phyloP scores from a whole-genome alignment of 2,888 invertebrate species.

The Pandemis cinnamomeana region DNA sequence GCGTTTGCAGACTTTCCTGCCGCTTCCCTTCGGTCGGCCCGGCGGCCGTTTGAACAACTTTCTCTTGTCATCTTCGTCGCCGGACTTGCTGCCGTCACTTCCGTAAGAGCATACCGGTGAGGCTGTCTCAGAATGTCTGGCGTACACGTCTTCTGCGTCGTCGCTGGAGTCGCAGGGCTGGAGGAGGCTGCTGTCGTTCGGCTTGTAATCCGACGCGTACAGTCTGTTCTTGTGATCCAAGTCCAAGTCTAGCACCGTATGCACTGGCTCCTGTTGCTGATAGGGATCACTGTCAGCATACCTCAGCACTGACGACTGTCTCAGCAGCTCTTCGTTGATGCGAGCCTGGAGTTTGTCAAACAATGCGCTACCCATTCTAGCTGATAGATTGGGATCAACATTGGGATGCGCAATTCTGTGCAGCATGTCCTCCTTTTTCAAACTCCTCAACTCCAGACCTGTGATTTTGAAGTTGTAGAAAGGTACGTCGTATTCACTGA shows the following conservation, averaged over 20 bases:
- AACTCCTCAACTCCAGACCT: conserved; percentile 66
- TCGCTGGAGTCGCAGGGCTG: conserved; percentile 74
- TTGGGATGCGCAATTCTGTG: conserved; percentile 66
- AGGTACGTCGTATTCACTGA: conserved; percentile 73
- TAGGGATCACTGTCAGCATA: conserved; percentile 70
- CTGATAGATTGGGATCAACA: conserved; percentile 62
- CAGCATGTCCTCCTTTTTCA: conserved; percentile 72
- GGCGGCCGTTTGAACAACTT: conserved; percentile 81
- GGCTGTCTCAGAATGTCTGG: conserved; percentile 62
- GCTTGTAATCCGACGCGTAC: conserved; percentile 69
- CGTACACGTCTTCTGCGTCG: conserved; percentile 72
- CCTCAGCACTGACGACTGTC: conserved; percentile 66
- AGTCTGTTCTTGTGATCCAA: conserved; percentile 67
- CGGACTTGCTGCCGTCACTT: conserved; percentile 76
- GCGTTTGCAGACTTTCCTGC: conserved; percentile 74
- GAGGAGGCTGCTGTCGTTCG: conserved; percentile 63
- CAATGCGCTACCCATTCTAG: conserved; percentile 67
- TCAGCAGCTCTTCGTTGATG: conserved; percentile 66
- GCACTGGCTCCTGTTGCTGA: conserved; percentile 62
- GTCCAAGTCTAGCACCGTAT: conserved; percentile 73
- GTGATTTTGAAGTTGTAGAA: conserved; percentile 74
- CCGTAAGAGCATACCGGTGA: conserved; percentile 74
- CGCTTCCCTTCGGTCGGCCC: conserved; percentile 83
- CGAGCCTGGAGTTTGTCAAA: conserved; percentile 71
- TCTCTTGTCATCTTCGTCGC: conserved; percentile 78